Evolutionary conservation across 23 tunicate species (phyloP), one percentile per base, ranked within the genome.

Genomic region (Halocynthia aurantium): DNA sequence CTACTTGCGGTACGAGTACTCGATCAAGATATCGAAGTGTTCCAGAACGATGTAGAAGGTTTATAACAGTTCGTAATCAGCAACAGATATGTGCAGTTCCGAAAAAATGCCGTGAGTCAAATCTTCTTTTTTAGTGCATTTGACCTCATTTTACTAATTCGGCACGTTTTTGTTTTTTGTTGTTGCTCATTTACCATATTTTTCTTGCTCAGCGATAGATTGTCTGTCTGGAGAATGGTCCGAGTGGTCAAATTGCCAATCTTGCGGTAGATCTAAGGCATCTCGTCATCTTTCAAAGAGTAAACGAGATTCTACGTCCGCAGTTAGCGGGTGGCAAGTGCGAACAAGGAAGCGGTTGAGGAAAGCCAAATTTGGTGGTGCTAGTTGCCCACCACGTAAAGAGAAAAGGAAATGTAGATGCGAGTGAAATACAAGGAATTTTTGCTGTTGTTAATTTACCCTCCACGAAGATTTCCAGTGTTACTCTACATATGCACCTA

Each of bases 1-100:
- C 56, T 20, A 81, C 85, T 8, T 81, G 85, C 67, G 85, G 85
- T 9, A 55, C 11, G 13, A 51, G 85, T 17, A 69, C 50, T 58
- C 20, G 7, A 20, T 49, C 62, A 50, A 71, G 55, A 31, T 31
- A 31, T 31, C 44, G 44, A 4, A 31, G 4, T 31, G 44, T 31
- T 31, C 44, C 44, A 31, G 44, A 31, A 31, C 44, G 4, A 31
- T 31, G 44, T 31, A 31, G 44, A 31, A 31, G 44, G 44, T 31
- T 31, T 31, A 31, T 31, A 31, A 31, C 44, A 31, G 44, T 31
- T 0, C 44, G 44, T 31, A 0, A 31, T 31, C 44, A 31, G 44
- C 44, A 31, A 31, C 44, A 31, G 44, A 31, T 4, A 31, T 31
- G 44, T 4, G 44, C 44, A 31, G 44, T 31, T 31, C 44, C 44